These are phyloP conservation scores for Taenioides sp. DNA, from an alignment of 2,797 vertebrate genomes.

Conservation along the genomic window DNA sequence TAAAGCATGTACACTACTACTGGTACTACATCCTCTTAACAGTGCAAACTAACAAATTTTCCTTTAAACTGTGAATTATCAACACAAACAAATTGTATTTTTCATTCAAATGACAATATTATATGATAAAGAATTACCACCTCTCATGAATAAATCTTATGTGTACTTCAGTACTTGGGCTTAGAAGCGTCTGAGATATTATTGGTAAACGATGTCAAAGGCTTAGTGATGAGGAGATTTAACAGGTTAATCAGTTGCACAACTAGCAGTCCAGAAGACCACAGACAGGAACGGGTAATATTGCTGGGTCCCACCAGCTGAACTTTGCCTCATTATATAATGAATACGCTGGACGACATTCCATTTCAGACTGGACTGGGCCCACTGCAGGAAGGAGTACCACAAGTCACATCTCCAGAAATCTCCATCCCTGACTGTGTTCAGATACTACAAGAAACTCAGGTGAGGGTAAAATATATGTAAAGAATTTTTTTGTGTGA, in stretches of 20 bases:
- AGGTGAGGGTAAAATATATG: constrained; percentile 55
- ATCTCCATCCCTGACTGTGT: constrained; percentile 73
- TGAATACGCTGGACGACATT: constrained; percentile 86
- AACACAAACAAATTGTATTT: too few species aligned
- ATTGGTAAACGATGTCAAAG: constrained; percentile 66
- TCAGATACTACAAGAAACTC: constrained; percentile 79
- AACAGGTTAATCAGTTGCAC: constrained; percentile 44
- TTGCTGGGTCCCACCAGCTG: background rate
- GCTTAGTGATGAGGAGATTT: constrained; percentile 69
- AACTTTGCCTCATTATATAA: constrained; percentile 36
- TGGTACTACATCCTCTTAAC: too few species aligned
- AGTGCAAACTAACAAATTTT: too few species aligned
- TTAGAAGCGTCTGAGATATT: constrained; percentile 11
- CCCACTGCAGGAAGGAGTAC: constrained; percentile 52
- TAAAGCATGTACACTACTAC: too few species aligned
- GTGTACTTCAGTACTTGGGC: background rate
- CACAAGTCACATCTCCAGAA: constrained; percentile 54
- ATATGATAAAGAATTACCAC: too few species aligned
- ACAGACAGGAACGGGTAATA: background rate
- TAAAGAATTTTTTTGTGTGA: too few species aligned
- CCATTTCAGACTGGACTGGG: constrained; percentile 80
- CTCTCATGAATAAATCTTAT: background rate
- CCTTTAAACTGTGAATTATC: too few species aligned
- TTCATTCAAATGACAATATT: too few species aligned
- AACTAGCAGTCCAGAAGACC: constrained; percentile 10